A percentile compares a stretch with the other conserved stretches of the same genome.
Conservation (phyloP, 2,888 invertebrate species). For the Noctuana brunneofusca region DNA sequence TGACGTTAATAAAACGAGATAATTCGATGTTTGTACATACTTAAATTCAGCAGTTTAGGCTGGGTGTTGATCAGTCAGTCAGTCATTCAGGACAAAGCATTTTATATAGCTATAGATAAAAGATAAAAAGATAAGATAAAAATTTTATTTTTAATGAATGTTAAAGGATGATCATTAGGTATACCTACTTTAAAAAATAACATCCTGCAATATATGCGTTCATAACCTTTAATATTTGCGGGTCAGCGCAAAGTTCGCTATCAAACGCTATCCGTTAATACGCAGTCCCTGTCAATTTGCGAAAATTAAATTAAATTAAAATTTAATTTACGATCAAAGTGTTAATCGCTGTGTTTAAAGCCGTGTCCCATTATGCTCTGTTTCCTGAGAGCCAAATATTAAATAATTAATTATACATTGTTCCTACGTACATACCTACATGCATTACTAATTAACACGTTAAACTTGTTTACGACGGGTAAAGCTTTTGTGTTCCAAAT, state of each 20-base stretch:
- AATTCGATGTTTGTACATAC: too few species aligned
- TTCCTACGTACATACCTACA: too few species aligned
- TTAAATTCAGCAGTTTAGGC: too few species aligned
- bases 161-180: too few species aligned
- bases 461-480: not conserved
- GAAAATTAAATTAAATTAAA: not conserved
- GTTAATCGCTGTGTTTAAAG: not conserved
- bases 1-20: too few species aligned
- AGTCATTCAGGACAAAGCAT: too few species aligned
- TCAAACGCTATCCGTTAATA: not conserved
- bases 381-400: not conserved
- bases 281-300: not conserved
- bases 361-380: slow-evolving; percentile 2
- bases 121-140: too few species aligned
- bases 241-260: not conserved
- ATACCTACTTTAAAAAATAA: too few species aligned
- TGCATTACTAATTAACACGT: not conserved
- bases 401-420: not conserved
- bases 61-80: too few species aligned
- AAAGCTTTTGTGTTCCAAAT: slow-evolving; percentile 12
- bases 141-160: too few species aligned
- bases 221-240: not conserved
- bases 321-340: slow-evolving; percentile 2
- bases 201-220: too few species aligned
- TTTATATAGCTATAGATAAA: too few species aligned